Base-by-base conservation (phyloP, 2,797 vertebrate species). In the Parauchenoglanis ngamensis region DNA sequence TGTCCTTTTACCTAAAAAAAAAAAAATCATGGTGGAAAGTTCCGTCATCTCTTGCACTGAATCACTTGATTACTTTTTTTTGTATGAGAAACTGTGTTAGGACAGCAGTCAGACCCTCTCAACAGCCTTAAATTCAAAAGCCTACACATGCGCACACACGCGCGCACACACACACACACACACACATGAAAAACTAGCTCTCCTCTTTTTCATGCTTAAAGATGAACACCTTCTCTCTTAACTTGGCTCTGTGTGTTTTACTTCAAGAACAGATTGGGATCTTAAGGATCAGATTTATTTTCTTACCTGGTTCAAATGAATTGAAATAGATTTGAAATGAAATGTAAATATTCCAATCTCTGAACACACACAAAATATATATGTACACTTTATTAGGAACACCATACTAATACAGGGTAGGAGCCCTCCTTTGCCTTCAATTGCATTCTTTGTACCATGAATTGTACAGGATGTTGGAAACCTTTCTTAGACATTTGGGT, bases 261-360 rank as follows among this genome's bases (percentile, higher is more conserved):
- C 56, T 21, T 59, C 56, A 79, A 59, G 56, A 80, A 25, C 56
- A 59, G 35, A 44, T 40, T 79, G 54, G 31, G 54, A 79, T 79
- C 54, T 79, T 40, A 61, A 87, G 93, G 89, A 94, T 94, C 93
- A 88, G 78, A 85, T 92, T 89, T 92, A 93, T 94, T 94, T 94
- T 91, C 90, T 92, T 92, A 91, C 91, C 90, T 93, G 90, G 92
- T 93, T 93, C 90, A 92, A 94, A 91, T 92, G 90, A 93, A 92
- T 89, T 46, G 57, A 91, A 91, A 93, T 92, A 92, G 86, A 94
- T 91, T 89, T 90, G 28, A 59, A 79, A 79, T 79, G 1, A 90
- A 92, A 92, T 91, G 89, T 92, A 90, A 92, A 92, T 89, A 92
- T 80, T 72, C 13, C 61, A 68, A 72, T 82, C 28, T 63, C 79